These are phyloP conservation scores for Zaprionus bogoriensis DNA, from an alignment of 2,888 invertebrate genomes.

Conservation along the genomic window DNA sequence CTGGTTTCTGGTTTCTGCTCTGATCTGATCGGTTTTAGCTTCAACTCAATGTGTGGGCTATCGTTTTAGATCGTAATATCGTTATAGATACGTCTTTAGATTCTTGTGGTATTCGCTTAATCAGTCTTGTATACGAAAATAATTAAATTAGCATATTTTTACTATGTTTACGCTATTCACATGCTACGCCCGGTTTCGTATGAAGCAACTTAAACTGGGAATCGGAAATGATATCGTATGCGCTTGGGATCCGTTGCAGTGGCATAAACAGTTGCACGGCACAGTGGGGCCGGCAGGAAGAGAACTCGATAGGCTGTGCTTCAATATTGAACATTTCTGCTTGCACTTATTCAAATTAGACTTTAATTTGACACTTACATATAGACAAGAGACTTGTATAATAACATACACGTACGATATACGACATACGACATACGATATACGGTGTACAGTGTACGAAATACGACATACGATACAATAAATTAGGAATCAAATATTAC, in stretches of 20 bases:
- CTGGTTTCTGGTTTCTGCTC: constrained; percentile 5
- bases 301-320: constrained; percentile 25
- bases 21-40: background rate
- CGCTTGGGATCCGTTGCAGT: background rate
- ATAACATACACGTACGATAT: constrained; percentile 7
- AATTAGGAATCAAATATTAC: constrained; percentile 69
- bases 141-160: constrained; percentile 66
- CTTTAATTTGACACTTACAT: constrained; percentile 61
- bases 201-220: no score
- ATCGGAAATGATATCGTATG: constrained; percentile 25
- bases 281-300: background rate
- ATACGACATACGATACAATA: constrained; percentile 48
- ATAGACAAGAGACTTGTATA: constrained; percentile 52
- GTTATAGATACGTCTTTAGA: background rate
- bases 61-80: constrained; percentile 19
- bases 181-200: constrained; percentile 28
- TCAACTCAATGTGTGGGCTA: constrained; percentile 38
- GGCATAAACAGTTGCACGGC: constrained; percentile 1
- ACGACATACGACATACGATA: constrained; percentile 10
- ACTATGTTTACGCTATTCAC: constrained; percentile 47
- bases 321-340: constrained; percentile 38
- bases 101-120: constrained; percentile 55
- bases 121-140: constrained; percentile 73
- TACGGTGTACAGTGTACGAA: constrained; percentile 12
- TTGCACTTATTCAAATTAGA: constrained; percentile 62